Evolutionary conservation across 2,888 invertebrate species (phyloP), one percentile per base, ranked within the genome.

Genomic region (Mesoligia furuncula): DNA sequence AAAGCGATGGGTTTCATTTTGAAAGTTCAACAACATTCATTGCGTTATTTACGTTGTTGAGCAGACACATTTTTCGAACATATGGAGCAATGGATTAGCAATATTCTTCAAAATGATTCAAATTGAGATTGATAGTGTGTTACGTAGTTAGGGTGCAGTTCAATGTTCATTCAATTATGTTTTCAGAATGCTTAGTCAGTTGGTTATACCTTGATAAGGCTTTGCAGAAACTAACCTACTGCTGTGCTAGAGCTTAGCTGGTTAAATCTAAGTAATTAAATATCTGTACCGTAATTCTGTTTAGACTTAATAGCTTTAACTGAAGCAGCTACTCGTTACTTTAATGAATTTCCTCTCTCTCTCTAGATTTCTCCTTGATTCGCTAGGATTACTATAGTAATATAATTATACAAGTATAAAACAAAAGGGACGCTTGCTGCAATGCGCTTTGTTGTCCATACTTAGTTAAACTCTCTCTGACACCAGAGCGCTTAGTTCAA

Each of bases 151-250:
- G 36, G 36, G 36, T 36, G 36, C 36, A 36, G 36, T 74, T 75
- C 73, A 71, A 67, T 70, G 66, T 69, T 72, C 73, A 77, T 77
- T 80, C 62, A 86, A 86, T 83, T 83, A 80, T 76, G 74, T 84
- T 72, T 67, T 62, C 71, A 51, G 62, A 75, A 61, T 59, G 57
- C 62, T 65, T 75, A 73, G 45, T 64, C 27, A 71, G 51, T 69
- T 57, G 64, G 24, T 67, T 39, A 45, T 31, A 39, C 42, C 3
- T 68, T 57, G 24, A 77, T 57, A 61, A 70, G 51, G 48, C 62
- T 72, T 59, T 68, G 20, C 9, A 57, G 13, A 68, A 57, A n/a
- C 48, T 66, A 59, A 36, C 62, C 15, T 42, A 24, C 48, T 66
- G n/a, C 20, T 61, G 3, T 31, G 31, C 9, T 27, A 36, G 13